A percentile compares a stretch with the other conserved stretches of the same genome.
These are phyloP conservation scores for Mungos mungo DNA, from an alignment of 2,113 vertebrate species.

Conservation along the genomic window DNA sequence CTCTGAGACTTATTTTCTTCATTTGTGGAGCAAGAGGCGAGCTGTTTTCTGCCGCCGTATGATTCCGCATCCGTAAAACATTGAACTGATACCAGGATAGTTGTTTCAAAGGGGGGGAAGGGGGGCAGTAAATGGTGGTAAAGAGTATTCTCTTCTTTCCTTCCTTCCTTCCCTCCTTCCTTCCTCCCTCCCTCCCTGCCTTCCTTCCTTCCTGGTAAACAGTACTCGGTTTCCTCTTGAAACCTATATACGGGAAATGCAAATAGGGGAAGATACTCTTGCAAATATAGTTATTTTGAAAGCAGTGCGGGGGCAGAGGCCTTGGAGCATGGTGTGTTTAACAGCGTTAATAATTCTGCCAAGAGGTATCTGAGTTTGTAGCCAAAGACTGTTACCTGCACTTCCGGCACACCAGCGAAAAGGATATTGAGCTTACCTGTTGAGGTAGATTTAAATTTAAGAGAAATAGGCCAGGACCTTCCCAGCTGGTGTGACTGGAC, in stretches of 20 bases:
- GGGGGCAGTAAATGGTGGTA: neutral
- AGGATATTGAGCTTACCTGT: neutral
- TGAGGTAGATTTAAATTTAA: neutral
- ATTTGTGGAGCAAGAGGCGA: neutral
- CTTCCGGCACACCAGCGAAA: neutral
- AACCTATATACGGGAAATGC: neutral
- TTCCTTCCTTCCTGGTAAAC: neutral
- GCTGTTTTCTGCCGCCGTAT: neutral
- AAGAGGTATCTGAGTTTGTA: constrained; percentile 19
- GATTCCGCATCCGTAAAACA: neutral
- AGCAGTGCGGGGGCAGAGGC: neutral
- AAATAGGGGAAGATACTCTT: constrained; percentile 22
- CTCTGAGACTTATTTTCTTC: neutral
- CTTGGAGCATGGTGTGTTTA: neutral
- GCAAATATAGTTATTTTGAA: constrained; percentile 46
- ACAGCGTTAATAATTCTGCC: neutral
- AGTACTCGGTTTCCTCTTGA: constrained; percentile 31
- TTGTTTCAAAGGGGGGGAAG: constrained; percentile 11
- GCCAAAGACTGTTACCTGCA: neutral
- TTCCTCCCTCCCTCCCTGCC: neutral
- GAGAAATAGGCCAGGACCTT: neutral
- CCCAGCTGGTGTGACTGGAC: neutral
- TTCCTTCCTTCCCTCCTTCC: neutral
- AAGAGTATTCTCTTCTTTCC: neutral
- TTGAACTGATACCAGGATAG: neutral